Evolutionary conservation across 2,797 vertebrate genomes (phyloP).

Genomic region (Enoplosus armatus): DNA sequence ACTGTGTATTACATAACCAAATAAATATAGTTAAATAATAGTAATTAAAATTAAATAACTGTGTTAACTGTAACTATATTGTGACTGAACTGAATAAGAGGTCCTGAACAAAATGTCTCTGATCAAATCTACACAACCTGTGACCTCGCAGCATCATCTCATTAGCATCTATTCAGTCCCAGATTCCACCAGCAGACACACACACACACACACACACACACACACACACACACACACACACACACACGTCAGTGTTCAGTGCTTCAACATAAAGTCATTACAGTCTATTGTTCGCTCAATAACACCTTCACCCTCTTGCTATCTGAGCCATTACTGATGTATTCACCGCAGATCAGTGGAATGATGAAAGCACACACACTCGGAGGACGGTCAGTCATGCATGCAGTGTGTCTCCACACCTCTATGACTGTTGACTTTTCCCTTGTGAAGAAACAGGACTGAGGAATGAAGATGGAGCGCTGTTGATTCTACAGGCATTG

Average conservation of each 20-base stretch:
- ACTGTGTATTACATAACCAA: too few species aligned
- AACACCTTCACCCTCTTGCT: neutral
- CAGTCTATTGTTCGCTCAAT: constrained; percentile 47
- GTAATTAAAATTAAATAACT: too few species aligned
- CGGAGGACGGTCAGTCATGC: constrained; percentile 24
- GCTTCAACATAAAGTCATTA: constrained; percentile 51
- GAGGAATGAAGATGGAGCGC: constrained; percentile 38
- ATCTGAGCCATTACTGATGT: constrained; percentile 14
- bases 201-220: neutral
- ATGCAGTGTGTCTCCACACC: constrained; percentile 42
- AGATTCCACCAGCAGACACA: constrained; percentile 29
- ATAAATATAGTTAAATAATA: too few species aligned
- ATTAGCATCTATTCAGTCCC: constrained; percentile 49
- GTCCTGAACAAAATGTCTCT: neutral
- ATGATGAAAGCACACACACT: constrained; percentile 33
- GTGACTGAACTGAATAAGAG: neutral
- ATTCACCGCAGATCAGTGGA: constrained; percentile 47
- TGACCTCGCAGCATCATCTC: constrained; percentile 26
- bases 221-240: neutral
- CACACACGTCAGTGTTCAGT: constrained; percentile 19
- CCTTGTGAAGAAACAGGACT: constrained; percentile 42
- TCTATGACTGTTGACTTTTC: constrained; percentile 60
- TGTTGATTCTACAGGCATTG: constrained; percentile 35
- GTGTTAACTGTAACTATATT: neutral
- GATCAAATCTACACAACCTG: constrained; percentile 15